Evolutionary conservation across 1,140 invertebrate species (phyloP), one percentile per base, ranked within the genome.

Genomic region (Zaprionus capensis): DNA sequence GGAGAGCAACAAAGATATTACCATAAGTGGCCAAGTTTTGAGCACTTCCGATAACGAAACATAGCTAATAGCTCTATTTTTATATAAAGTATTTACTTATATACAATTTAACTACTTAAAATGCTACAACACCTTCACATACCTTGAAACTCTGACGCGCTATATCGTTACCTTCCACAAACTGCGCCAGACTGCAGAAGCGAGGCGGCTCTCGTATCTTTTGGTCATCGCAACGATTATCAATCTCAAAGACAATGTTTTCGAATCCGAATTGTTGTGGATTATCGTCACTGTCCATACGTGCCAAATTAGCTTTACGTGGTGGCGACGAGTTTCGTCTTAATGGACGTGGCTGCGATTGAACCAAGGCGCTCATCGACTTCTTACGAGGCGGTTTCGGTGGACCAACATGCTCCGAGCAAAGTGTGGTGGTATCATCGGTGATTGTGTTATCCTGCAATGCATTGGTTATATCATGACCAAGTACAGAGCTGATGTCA

Each of bases 111-210:
- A 59, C 67, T 81, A 70, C 58, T 64, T 36, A 56, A 46, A 34
- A 14, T n/a, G 12, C 12, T 22, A 31, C 14, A 26, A 63, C 56
- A 57, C 24, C 64, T 20, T 11, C 53, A 80, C 90, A 73, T 91
- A 93, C 94, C 81, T 96, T 96, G 83, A 96, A 96, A 4, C 96
- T 97, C 84, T 95, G 94, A 57, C 96, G 94, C 2, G 95, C 96
- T 67, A 97, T 97, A 87, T 97, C 96, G 90, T 95, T 96, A 36
- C 96, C 96, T 93, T 97, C 96, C 71, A 95, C 95, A 83, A 97
- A 97, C 77, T 96, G 95, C 6, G 96, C 96, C 78, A 97, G 93
- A 87, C 95, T 96, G 82, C 95, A 96, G 91, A 95, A 96, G 78
- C 95, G 95, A 53, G 94, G 94, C 57, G 95, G 94, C 76, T 94